Evolutionary conservation across 2,888 invertebrate species (phyloP), one percentile per base, ranked within the genome.

Genomic region (Diplazon laetatorius): DNA sequence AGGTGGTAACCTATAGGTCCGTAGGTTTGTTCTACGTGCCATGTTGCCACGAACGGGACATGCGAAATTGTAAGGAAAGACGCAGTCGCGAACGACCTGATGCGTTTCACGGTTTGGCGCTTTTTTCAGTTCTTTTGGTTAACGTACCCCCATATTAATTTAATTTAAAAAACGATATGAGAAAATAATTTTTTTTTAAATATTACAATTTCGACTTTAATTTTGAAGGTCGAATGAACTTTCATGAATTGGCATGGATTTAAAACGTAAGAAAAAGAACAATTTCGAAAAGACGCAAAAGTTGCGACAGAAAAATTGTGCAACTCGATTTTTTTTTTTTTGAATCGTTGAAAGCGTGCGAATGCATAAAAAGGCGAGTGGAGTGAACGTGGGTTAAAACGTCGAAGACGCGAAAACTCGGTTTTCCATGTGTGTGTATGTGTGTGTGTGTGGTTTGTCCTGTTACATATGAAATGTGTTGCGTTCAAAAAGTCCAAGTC

Each of bases 21-120:
- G 71, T 66, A 62, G 78, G 71, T 75, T 78, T 75, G 75, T 48
- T 50, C 71, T 78, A 78, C 78, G 75, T 78, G 78, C 75, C 62
- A 57, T 69, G 44, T 22, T 62, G 62, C 55, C 55, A 35, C 16
- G 55, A 18, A 55, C 65, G 55, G 42, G 48, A 66, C 55, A 57
- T 71, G 16, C 8, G 62, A 63, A 78, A 78, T 75, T 75, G 71
- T 71, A 72, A 75, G 68, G 63, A 68, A 75, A 71, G 78, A 78
- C 66, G 71, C 68, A 71, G 74, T 75, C 46, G 62, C 5, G 65
- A 78, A 68, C 75, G 71, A 68, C 66, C 66, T 62, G 75, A 75
- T 63, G 66, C 55, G 30, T 30, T n/a, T 8, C 30, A 70, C n/a
- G n/a, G n/a, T 39, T 37, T 9, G n/a, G 30, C 25, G 42, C 44